Percentiles rank a stretch among this genome's conserved stretches.
These are phyloP conservation scores for Perccottus glenii DNA, from an alignment of 2,113 vertebrate genomes.

Conservation along the genomic window DNA sequence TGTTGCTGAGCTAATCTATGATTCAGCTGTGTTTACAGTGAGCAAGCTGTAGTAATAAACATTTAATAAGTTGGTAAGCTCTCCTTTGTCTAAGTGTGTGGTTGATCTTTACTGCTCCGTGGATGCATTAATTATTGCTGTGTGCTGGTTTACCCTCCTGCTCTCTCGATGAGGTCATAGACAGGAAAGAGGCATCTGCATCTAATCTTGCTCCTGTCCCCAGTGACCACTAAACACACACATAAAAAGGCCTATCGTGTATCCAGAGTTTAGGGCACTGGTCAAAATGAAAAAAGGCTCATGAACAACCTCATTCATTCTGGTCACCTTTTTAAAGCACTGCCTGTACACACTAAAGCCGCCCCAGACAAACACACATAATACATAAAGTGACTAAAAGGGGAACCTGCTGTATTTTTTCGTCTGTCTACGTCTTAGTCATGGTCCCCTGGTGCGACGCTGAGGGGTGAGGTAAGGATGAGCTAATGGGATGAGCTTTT, in stretches of 20 bases:
- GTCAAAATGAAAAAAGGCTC: constrained; percentile 13
- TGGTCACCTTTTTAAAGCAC: constrained; percentile 28
- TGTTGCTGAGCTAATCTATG: not conserved
- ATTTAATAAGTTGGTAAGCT: constrained; percentile 3
- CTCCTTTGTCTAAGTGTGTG: constrained; percentile 6
- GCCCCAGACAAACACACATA: constrained; percentile 13
- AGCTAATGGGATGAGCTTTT: constrained; percentile 63
- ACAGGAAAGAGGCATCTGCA: constrained; percentile 34
- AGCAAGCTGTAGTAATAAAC: not conserved
- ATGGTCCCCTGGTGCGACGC: constrained; percentile 52
- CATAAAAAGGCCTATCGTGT: constrained; percentile 19
- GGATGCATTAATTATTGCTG: constrained; percentile 14
- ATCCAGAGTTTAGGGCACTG: constrained; percentile 28
- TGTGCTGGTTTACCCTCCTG: constrained; percentile 14
- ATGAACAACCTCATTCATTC: not conserved
- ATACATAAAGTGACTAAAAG: constrained; percentile 25
- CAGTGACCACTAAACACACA: constrained; percentile 22
- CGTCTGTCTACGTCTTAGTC: constrained; percentile 41
- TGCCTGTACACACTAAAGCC: constrained; percentile 22
- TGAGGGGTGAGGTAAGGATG: constrained; percentile 66
- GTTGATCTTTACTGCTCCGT: constrained; percentile 14
- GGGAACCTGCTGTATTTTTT: constrained; percentile 11
- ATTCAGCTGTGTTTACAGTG: constrained; percentile 1
- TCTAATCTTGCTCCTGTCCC: constrained; percentile 18
- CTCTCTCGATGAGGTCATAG: constrained; percentile 46